Conservation (phyloP, 2,888 invertebrate species). For the Mycalesis mineus region DNA sequence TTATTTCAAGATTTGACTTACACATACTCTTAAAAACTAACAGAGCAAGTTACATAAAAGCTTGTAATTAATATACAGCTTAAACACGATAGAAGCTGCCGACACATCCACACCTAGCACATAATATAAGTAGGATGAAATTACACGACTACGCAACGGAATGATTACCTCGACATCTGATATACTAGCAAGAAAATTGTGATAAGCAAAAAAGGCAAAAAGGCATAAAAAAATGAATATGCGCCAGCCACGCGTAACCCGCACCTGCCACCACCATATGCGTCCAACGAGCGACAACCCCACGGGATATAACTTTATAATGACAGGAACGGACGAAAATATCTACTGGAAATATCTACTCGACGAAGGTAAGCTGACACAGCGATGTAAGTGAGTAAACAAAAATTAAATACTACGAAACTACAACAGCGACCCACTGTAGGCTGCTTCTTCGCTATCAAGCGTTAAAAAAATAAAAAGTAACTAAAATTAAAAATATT, state of each 20-base stretch:
- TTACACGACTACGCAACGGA: no score
- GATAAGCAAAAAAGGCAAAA: background rate
- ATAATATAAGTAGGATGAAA: no score
- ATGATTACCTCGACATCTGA: background rate
- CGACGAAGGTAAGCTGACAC: background rate
- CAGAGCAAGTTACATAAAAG: no score
- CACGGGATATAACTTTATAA: conserved; percentile 6
- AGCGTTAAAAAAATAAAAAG: no score
- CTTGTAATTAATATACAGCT: no score
- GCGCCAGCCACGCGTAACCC: conserved; percentile 21
- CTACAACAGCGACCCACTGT: no score
- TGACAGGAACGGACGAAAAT: conserved; percentile 3
- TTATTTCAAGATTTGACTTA: no score
- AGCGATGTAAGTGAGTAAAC: background rate
- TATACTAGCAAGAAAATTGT: background rate
- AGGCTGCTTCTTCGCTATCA: no score
- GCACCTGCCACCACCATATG: conserved; percentile 29
- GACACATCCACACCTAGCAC: no score
- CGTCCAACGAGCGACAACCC: conserved; percentile 9
- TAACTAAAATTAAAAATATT: no score
- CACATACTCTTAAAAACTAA: no score
- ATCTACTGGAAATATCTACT: background rate
- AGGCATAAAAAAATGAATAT: conserved; percentile 1
- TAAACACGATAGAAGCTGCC: no score
- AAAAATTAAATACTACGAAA: background rate